These are phyloP conservation scores for Cryptosula pallasiana DNA, from an alignment of 2,888 invertebrate genomes.

Conservation along the genomic window DNA sequence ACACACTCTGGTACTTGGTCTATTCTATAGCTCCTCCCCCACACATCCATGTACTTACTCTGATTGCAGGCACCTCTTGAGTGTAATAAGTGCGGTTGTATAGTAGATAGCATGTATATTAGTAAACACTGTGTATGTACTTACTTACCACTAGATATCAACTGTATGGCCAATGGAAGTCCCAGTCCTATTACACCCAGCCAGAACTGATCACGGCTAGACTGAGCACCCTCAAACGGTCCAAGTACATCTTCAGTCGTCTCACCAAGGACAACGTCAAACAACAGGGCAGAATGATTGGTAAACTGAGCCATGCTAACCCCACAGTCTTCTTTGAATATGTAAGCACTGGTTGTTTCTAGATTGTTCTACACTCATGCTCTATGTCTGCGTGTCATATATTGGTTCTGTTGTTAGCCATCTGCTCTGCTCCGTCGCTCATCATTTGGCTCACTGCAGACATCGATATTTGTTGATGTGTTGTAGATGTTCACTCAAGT, in stretches of 20 bases:
- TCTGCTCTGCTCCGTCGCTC: too few species aligned
- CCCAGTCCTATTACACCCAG: conserved; percentile 75
- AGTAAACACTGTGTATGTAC: too few species aligned
- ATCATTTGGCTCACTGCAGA: too few species aligned
- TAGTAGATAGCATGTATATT: too few species aligned
- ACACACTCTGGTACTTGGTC: too few species aligned
- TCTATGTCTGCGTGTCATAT: too few species aligned
- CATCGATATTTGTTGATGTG: conserved; percentile 21
- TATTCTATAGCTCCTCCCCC: too few species aligned
- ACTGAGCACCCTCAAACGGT: conserved; percentile 81
- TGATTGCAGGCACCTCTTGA: too few species aligned
- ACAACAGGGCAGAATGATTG: conserved; percentile 88
- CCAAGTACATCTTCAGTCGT: conserved; percentile 81
- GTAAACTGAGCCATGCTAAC: conserved; percentile 92
- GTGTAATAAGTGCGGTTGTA: too few species aligned
- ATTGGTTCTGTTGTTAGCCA: too few species aligned
- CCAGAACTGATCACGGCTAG: conserved; percentile 76
- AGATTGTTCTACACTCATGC: too few species aligned
- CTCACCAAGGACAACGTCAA: conserved; percentile 95
- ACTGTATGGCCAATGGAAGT: conserved; percentile 93
- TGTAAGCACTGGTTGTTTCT: conserved; percentile 62
- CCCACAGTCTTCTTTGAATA: conserved; percentile 95
- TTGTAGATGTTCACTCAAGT: conserved; percentile 69
- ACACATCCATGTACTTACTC: too few species aligned
- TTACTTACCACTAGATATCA: conserved; percentile 71